phyloP scores from a whole-genome alignment of 2,888 invertebrate genomes.

The Aradus depressus region DNA sequence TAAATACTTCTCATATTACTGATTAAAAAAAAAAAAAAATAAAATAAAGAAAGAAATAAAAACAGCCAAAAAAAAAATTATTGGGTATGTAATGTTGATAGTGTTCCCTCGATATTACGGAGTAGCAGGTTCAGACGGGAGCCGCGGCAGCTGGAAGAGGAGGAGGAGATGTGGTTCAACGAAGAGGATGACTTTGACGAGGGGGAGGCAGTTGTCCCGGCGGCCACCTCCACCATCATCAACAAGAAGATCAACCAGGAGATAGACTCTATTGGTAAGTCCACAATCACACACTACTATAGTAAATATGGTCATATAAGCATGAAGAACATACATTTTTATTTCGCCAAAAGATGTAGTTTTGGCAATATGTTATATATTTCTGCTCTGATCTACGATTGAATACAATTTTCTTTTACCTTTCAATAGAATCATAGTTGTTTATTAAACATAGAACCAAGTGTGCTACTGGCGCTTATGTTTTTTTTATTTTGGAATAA shows the following conservation, averaged over 20 bases:
- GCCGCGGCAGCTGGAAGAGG: slow-evolving; percentile 87
- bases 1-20: too few species aligned
- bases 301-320: too few species aligned
- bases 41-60: too few species aligned
- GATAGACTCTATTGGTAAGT: slow-evolving; percentile 47
- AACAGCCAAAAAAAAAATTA: too few species aligned
- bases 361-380: neutral
- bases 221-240: slow-evolving; percentile 41
- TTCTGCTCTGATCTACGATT: neutral
- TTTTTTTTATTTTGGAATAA: too few species aligned
- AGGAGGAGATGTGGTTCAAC: slow-evolving; percentile 98
- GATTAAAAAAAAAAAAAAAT: too few species aligned
- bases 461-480: too few species aligned
- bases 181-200: slow-evolving; percentile 90
- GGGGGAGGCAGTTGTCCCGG: slow-evolving; percentile 47
- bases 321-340: neutral
- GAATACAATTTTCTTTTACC: neutral
- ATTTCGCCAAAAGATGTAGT: neutral
- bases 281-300: slow-evolving; percentile 26
- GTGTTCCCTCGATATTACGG: slow-evolving; percentile 70
- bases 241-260: slow-evolving; percentile 48
- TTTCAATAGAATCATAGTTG: neutral
- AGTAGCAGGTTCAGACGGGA: slow-evolving; percentile 77
- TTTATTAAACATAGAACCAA: neutral
- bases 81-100: too few species aligned